These are phyloP conservation scores for Drosophila pandora DNA, from an alignment of 1,140 invertebrate species.

Conservation along the genomic window DNA sequence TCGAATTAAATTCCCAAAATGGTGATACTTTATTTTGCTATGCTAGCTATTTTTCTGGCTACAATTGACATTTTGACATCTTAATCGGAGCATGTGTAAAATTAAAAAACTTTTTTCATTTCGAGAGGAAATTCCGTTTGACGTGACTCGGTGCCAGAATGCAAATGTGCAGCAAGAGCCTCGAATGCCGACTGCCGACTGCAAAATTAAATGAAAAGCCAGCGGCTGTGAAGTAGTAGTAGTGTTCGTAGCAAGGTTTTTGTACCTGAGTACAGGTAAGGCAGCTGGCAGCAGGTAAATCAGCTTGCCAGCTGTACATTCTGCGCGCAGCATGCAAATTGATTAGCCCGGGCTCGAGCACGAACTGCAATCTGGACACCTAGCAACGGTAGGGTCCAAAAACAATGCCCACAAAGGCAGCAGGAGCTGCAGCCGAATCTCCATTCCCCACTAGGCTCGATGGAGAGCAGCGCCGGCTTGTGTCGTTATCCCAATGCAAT, in stretches of 20 bases:
- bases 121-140: conserved; percentile 30
- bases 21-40: conserved; percentile 18
- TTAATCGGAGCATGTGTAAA: conserved; percentile 61
- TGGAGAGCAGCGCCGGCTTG: conserved; percentile 25
- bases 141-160: conserved; percentile 42
- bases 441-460: conserved; percentile 1
- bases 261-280: background rate
- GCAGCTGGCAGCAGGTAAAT: conserved; percentile 33
- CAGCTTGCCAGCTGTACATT: conserved; percentile 20
- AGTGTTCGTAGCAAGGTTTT: background rate
- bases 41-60: conserved; percentile 8
- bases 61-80: conserved; percentile 60
- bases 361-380: conserved; percentile 43
- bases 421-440: conserved; percentile 12
- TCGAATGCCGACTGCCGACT: conserved; percentile 13
- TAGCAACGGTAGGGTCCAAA: conserved; percentile 20
- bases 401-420: conserved; percentile 8
- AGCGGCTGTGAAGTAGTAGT: background rate
- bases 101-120: conserved; percentile 62
- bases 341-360: conserved; percentile 47
- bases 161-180: conserved; percentile 41
- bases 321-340: conserved; percentile 61
- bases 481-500: conserved; percentile 73
- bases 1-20: background rate
- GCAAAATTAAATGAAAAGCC: conserved; percentile 56